Base-by-base conservation (phyloP, 2,797 vertebrate species). In the Scarus forsteni region DNA sequence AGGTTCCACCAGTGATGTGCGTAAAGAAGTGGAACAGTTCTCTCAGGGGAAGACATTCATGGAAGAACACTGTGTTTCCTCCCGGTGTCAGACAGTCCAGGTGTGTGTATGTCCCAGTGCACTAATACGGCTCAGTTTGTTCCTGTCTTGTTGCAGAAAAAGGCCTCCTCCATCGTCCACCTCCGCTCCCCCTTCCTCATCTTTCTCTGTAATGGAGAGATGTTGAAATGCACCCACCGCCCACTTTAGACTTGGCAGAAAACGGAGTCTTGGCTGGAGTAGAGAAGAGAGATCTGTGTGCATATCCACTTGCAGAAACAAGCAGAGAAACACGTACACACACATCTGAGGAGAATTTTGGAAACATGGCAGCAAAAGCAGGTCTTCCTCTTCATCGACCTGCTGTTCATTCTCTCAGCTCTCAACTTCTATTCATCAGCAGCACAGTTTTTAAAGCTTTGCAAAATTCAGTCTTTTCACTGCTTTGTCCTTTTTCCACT, bases 241-340 rank as follows among this genome's bases (percentile, higher is more conserved):
- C 84, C 81, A 79, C 82, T 89, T 91, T 85, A 85, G 79, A 86
- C 79, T 90, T 89, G 90, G 89, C 89, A 90, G 88, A 78, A 85
- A 81, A 65, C 73, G 72, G 69, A 86, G 70, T 66, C 79, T 91
- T 89, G 91, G 88, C 86, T 64, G 1, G 40, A 57, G 81, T 60
- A 66, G 53, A 79, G 73, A 83, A 48, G 79, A 82, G 77, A 76
- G 75, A 88, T 82, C 85, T 66, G 70, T 57, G 55, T 60, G 40
- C 50, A 55, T 4, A 51, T 60, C 49, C 61, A 71, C 65, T 52
- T 61, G 56, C 61, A 61, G 46, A 57, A 50, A 38, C 65, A 48
- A 10, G 40, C 46, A 62, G 60, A 43, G 58, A 58, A 11, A 43
- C 60, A 39, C 61, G 44, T 15, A 57, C n/a, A 16, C 40, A 44